A percentile compares a stretch with the other conserved stretches of the same genome.
Conservation (phyloP, 1,140 invertebrate species). For the Ostrea edulis region DNA sequence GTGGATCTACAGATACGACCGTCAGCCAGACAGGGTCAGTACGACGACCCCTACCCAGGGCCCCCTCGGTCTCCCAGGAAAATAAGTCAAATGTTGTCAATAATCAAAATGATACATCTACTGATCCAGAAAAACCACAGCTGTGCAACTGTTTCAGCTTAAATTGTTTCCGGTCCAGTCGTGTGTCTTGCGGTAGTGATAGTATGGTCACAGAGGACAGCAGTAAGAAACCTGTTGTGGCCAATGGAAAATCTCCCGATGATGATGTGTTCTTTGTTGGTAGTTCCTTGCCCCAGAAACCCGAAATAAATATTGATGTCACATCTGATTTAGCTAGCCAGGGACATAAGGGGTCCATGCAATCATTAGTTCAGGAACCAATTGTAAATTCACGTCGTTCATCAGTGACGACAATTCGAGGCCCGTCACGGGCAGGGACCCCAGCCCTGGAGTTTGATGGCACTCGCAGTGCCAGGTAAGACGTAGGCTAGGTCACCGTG, state of each 20-base stretch:
- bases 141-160: conserved; percentile 41
- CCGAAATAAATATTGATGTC: conserved; percentile 55
- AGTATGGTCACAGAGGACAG: conserved; percentile 43
- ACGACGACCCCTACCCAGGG: conserved; percentile 49
- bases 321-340: conserved; percentile 52
- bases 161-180: conserved; percentile 38
- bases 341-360: conserved; percentile 56
- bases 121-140: conserved; percentile 43
- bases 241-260: conserved; percentile 32
- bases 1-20: not conserved
- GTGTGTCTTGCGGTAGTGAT: conserved; percentile 41
- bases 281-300: conserved; percentile 12
- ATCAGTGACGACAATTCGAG: conserved; percentile 62
- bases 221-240: conserved; percentile 33
- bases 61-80: not conserved
- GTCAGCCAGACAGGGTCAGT: conserved; percentile 52
- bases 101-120: conserved; percentile 25
- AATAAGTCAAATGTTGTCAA: conserved; percentile 35
- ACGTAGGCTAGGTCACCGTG: not conserved
- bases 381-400: conserved; percentile 56
- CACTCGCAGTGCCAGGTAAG: conserved; percentile 58
- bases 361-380: conserved; percentile 54
- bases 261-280: conserved; percentile 8
- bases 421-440: conserved; percentile 63
- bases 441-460: conserved; percentile 60